phyloP scores from a whole-genome alignment of 2,113 vertebrate genomes.

The Xenopus laevis region DNA sequence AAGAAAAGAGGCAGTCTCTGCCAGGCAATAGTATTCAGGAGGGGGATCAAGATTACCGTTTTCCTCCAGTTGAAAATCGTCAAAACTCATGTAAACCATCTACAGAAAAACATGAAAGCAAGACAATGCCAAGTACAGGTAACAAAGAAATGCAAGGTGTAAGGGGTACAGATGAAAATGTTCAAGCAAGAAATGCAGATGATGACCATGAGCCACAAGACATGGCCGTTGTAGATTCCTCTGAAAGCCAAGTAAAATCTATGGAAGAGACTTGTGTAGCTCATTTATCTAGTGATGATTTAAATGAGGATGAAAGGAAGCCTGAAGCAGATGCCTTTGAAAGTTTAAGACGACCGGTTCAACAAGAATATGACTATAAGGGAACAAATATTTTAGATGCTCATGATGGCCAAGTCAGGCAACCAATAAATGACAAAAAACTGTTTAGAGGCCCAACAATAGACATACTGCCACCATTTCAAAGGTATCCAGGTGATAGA shows the following conservation, averaged over 20 bases:
- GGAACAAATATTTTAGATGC: slow-evolving; percentile 12
- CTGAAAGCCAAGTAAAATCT: slow-evolving; percentile 28
- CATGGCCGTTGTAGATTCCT: slow-evolving; percentile 31
- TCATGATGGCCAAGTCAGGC: slow-evolving; percentile 43
- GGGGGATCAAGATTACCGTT: slow-evolving; percentile 95
- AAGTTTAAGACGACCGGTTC: neutral
- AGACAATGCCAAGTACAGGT: neutral
- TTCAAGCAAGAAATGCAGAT: neutral
- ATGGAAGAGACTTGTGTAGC: neutral
- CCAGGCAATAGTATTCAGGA: slow-evolving; percentile 78
- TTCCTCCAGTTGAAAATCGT: slow-evolving; percentile 81
- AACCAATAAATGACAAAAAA: slow-evolving; percentile 70
- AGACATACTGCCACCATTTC: slow-evolving; percentile 69
- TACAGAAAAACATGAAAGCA: slow-evolving; percentile 59
- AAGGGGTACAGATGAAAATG: neutral
- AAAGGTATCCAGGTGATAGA: slow-evolving; percentile 70
- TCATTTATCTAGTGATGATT: neutral
- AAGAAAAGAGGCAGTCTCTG: slow-evolving; percentile 74
- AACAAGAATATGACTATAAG: slow-evolving; percentile 12
- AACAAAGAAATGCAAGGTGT: slow-evolving; percentile 12
- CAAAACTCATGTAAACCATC: slow-evolving; percentile 67
- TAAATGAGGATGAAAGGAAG: slow-evolving; percentile 5
- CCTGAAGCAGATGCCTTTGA: slow-evolving; percentile 3
- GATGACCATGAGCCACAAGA: slow-evolving; percentile 33
- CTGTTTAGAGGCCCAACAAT: slow-evolving; percentile 64